Conservation (phyloP, 2,888 invertebrate species). For the Cryptocheilus praepositus region DNA sequence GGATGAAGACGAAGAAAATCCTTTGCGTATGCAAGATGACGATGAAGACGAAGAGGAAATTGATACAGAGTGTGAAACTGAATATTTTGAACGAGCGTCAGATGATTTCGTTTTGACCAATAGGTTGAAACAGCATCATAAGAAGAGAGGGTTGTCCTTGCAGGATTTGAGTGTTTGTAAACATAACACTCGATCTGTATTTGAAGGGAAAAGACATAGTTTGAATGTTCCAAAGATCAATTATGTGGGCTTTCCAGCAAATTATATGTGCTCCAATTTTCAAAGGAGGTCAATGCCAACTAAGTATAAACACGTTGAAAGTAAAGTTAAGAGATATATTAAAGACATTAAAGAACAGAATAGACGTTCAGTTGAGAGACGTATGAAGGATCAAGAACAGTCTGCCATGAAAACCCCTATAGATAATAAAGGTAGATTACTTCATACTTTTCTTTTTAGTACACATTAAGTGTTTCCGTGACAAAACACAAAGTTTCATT, state of each 20-base stretch:
- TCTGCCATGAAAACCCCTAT: conserved; percentile 11
- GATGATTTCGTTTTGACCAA: conserved; percentile 58
- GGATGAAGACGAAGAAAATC: conserved; percentile 46
- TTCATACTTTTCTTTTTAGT: not conserved
- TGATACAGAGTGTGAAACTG: conserved; percentile 58
- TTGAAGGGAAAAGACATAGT: conserved; percentile 37
- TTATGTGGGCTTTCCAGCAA: conserved; percentile 30
- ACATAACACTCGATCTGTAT: conserved; percentile 5
- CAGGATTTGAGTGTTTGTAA: conserved; percentile 61
- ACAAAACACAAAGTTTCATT: conserved; percentile 2
- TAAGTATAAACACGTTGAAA: conserved; percentile 63
- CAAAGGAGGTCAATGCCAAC: conserved; percentile 37
- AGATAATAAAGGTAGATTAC: conserved; percentile 33
- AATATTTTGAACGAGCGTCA: conserved; percentile 63
- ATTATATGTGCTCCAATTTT: conserved; percentile 28
- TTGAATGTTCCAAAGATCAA: conserved; percentile 35
- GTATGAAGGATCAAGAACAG: conserved; percentile 35
- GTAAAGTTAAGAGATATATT: conserved; percentile 69
- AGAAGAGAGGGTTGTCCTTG: conserved; percentile 67
- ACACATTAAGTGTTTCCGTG: not conserved
- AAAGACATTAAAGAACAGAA: conserved; percentile 47
- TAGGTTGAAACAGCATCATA: conserved; percentile 42
- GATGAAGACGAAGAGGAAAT: conserved; percentile 51
- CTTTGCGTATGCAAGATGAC: conserved; percentile 33
- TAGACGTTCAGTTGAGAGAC: conserved; percentile 43